These are phyloP conservation scores for Anoplopoma fimbria DNA, from an alignment of 2,113 vertebrate species.

Conservation along the genomic window DNA sequence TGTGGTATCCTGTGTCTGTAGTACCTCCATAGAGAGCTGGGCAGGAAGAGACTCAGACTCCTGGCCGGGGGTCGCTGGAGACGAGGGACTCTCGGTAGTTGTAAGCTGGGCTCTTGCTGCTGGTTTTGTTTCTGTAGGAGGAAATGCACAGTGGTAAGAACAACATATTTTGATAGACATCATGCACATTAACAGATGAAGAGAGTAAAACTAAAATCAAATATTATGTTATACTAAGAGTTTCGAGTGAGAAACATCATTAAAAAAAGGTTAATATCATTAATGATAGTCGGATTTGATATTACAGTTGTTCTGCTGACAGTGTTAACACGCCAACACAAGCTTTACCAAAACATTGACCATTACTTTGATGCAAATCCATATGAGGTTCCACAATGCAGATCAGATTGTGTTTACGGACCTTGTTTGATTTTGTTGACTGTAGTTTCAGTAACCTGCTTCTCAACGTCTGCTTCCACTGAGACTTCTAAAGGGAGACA, in stretches of 20 bases:
- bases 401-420: constrained; percentile 45
- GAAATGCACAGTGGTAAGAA: constrained; percentile 9
- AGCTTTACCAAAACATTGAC: neutral
- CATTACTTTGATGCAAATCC: neutral
- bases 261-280: neutral
- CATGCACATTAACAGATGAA: neutral
- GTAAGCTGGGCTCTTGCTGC: constrained; percentile 64
- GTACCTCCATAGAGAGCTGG: constrained; percentile 70
- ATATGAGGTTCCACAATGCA: neutral
- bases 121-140: constrained; percentile 70
- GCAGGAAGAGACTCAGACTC: constrained; percentile 54
- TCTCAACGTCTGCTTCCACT: constrained; percentile 53
- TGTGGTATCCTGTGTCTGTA: constrained; percentile 72
- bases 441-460: constrained; percentile 46
- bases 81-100: constrained; percentile 56
- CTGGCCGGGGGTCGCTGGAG: constrained; percentile 55
- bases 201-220: neutral
- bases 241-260: neutral
- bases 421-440: constrained; percentile 66
- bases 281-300: neutral
- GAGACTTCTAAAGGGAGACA: constrained; percentile 64
- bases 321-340: neutral
- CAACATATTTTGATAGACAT: neutral
- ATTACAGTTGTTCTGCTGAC: neutral
- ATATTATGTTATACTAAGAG: neutral